Base-by-base conservation (phyloP, 2,113 vertebrate genomes). In the Spea multiplicata region DNA sequence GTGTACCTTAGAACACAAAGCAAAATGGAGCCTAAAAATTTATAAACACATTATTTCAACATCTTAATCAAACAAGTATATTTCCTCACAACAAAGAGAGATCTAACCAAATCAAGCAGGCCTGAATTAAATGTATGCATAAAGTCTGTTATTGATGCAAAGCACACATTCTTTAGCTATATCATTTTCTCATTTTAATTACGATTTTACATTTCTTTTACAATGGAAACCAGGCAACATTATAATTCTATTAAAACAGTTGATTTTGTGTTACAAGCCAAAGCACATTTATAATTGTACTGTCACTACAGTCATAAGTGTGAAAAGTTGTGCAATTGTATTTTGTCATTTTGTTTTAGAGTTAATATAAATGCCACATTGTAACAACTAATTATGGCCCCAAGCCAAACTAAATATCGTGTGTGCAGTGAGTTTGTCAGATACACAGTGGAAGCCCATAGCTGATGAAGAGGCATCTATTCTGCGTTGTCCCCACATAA, bases 361-460 rank as follows among this genome's bases (percentile, higher is more conserved):
- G 50, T 50, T 74, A 7, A 67, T 52, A 55, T 57, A 61, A 68
- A 68, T 74, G 64, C 8, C 46, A n/a, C 52, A 50, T 50, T 57
- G 45, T 30, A 73, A 49, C 71, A 80, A 12, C 66, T 73, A 6
- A 30, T 71, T 71, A 14, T 57, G 16, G n/a, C 71, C 30, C 78
- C 2, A 9, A 74, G 78, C 78, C 61, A 61, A 59, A 57, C 61
- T 50, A 71, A 71, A 53, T 78, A 55, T 65, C 10, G 46, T 13
- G 46, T 13, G n/a, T 74, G 78, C 62, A 59, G 52, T 48, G 64
- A 80, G 55, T 50, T 65, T 78, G 71, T 73, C 62, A 80, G 46
- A n/a, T 80, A 52, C 30, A n/a, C 64, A 80, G 64, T 61, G 52
- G 45, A 49, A 61, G 48, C 44, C 47, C 10, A 44, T 61, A 44